phyloP scores from a whole-genome alignment of 1,140 invertebrate genomes.

The Nephotettix cincticeps region DNA sequence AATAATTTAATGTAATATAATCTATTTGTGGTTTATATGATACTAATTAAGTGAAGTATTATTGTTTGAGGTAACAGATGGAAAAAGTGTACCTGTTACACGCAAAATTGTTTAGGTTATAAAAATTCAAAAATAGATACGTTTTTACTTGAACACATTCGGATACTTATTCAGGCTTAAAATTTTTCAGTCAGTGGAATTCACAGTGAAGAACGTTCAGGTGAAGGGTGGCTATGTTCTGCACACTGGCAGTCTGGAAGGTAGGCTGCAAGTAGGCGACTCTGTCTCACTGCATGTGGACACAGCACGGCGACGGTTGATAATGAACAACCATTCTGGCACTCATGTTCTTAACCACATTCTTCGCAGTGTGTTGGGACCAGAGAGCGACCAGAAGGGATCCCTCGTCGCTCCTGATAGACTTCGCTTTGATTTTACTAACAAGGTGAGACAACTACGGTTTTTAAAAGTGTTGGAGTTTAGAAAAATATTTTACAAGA shows the following conservation, averaged over 20 bases:
- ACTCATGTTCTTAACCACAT: conserved; percentile 97
- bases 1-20: too few species aligned
- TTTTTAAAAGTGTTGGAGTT: too few species aligned
- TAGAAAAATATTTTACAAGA: too few species aligned
- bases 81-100: too few species aligned
- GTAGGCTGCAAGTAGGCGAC: conserved; percentile 84
- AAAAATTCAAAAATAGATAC: too few species aligned
- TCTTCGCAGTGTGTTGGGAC: conserved; percentile 82
- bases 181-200: conserved; percentile 38
- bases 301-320: conserved; percentile 71
- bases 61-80: too few species aligned
- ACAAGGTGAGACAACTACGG: conserved; percentile 61
- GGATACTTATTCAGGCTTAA: too few species aligned
- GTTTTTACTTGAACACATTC: too few species aligned
- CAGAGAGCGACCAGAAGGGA: conserved; percentile 94
- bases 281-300: conserved; percentile 82
- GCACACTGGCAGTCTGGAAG: conserved; percentile 88
- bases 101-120: too few species aligned
- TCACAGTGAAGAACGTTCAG: conserved; percentile 89
- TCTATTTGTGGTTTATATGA: too few species aligned
- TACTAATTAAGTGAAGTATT: too few species aligned
- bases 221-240: conserved; percentile 94
- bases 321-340: conserved; percentile 99
- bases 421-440: conserved; percentile 95
- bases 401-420: conserved; percentile 98